Base-by-base conservation (phyloP, 1,140 invertebrate species). In the Diachasmimorpha longicaudata region DNA sequence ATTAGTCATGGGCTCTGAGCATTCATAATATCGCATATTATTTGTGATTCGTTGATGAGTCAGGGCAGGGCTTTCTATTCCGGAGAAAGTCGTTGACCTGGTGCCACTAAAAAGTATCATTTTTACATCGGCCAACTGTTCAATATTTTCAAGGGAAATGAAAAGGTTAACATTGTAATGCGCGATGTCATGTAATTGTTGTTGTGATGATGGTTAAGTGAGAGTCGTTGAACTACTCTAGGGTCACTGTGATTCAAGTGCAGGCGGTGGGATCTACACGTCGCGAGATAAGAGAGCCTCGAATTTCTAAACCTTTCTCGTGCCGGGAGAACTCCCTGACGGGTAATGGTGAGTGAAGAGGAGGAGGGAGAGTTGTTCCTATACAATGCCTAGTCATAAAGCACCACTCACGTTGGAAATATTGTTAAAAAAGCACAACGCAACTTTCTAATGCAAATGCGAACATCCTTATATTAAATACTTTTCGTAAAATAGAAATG, bases 1-100 rank as follows among this genome's bases (percentile, higher is more conserved):
- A 44, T 70, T 25, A 46, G 42, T 70, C 14, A 48, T 19, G 16
- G 42, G 25, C 31, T 8, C 25, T 72, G 48, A 52, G 48, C 16
- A 19, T 16, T 52, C 19, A 16, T 52, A 52, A 52, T 52, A 52
- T 52, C 16, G n/a, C 48, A 9, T 19, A 52, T 52, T 52, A 52
- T 52, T 52, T 25, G 46, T 74, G 63, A 14, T 14, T 46, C 23
- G 21, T 48, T 52, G 73, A 75, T 75, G 73, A 70, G 63, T 75
- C 73, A 71, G 55, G 73, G 39, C 39, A 42, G 16, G 48, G 48
- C 55, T 80, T 78, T 80, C 37, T 46, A 76, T 69, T 79, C 66
- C 74, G 31, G 79, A 80, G 79, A 80, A 81, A 79, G 79, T 75
- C 75, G 69, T 69, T 67, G 67, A 74, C 76, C 76, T 70, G 66